Evolutionary conservation across 2,888 invertebrate genomes (phyloP), one percentile per base, ranked within the genome.

Genomic region (Phaedon cochleariae): DNA sequence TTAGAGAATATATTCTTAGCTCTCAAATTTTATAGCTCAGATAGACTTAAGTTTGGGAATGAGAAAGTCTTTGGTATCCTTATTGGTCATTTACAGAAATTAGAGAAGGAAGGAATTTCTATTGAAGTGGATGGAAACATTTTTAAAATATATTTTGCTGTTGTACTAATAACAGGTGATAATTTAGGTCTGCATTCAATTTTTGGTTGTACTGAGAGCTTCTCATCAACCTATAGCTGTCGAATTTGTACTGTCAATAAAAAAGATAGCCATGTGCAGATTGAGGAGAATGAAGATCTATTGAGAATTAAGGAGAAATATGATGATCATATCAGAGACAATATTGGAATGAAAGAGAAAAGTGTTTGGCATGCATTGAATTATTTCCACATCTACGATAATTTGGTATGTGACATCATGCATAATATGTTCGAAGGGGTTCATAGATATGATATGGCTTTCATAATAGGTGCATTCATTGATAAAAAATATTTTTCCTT

Each of bases 1-100:
- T 62, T 72, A 34, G 67, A 73, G 58, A 74, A 72, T 64, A 73
- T 72, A 15, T 73, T 75, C 62, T 45, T 75, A n/a, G 61, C 68
- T 18, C 37, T 70, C 9, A 26, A 74, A 37, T 74, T 73, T 62
- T 64, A 73, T 46, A 68, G 71, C 34, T 53, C 20, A 9, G 69
- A 70, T 17, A 62, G 67, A 54, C 63, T 51, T 34, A 37, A 62
- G 7, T 65, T 69, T 58, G 69, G 70, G 17, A 74, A 73, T 63
- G 18, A 22, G 18, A 34, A 52, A n/a, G 61, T 75, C 21, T 73
- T 75, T 59, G 67, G 63, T 48, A 62, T 54, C 34, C 20, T 75
- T 17, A 64, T 75, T 12, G 53, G 67, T 12, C 70, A 74, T 45
- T 54, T 70, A 37, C 73, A 59, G 46, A 46, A 37, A 52, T 64